Evolutionary conservation across 2,113 vertebrate genomes (phyloP).

Genomic region (Heterotis niloticus): DNA sequence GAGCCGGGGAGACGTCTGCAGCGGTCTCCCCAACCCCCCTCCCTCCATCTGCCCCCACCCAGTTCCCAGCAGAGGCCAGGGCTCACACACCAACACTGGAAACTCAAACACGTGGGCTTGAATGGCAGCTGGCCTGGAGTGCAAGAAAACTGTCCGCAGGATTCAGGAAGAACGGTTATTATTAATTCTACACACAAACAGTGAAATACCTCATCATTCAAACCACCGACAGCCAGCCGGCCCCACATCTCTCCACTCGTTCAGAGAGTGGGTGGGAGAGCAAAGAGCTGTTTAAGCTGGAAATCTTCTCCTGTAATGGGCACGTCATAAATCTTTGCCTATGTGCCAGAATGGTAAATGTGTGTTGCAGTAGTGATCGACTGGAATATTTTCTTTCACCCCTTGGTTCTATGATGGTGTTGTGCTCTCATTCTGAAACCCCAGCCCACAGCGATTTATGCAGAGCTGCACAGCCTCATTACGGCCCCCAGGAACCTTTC

Average conservation of each 20-base stretch:
- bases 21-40: neutral
- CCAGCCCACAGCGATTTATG: no score
- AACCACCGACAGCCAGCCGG: neutral
- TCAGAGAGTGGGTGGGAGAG: neutral
- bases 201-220: constrained; percentile 14
- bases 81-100: neutral
- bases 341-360: constrained; percentile 2
- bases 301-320: constrained; percentile 1
- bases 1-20: neutral
- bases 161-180: constrained; percentile 2
- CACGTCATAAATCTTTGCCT: constrained; percentile 1
- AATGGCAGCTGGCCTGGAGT: constrained; percentile 9
- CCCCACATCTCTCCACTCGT: neutral
- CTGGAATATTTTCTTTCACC: neutral
- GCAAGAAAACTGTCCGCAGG: neutral
- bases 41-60: neutral
- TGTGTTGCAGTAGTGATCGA: constrained; percentile 1
- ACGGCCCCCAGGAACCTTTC: neutral
- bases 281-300: constrained; percentile 20
- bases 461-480: no score
- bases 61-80: neutral
- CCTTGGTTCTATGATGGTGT: no score
- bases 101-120: neutral
- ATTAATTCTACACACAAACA: constrained; percentile 19
- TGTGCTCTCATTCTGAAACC: no score